These are phyloP conservation scores for Dendrocincla fuliginosa DNA, from an alignment of 2,797 vertebrate genomes.

Conservation along the genomic window DNA sequence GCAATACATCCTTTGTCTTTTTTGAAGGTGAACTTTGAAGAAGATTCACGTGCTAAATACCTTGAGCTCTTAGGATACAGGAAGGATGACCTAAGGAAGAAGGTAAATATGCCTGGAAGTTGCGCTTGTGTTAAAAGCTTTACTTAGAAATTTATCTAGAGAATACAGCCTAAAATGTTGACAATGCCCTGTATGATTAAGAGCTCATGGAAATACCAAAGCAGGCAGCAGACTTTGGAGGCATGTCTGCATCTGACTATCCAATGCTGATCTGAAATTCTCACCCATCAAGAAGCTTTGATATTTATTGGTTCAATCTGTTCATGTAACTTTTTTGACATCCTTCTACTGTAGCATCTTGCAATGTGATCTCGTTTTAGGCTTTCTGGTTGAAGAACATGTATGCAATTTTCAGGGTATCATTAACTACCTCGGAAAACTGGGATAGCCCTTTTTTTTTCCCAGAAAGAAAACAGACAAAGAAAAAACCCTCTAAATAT, in stretches of 20 bases:
- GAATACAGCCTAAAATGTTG: not conserved
- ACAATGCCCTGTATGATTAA: not conserved
- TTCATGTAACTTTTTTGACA: not conserved
- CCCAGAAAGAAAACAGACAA: not conserved
- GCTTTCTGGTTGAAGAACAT: not conserved
- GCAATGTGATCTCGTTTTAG: not conserved
- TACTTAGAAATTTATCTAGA: not conserved
- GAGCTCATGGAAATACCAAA: not conserved
- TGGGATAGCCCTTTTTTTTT: not conserved
- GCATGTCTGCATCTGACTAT: not conserved
- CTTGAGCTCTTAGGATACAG: slow-evolving; percentile 93
- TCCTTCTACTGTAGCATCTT: accelerated
- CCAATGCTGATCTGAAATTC: not conserved
- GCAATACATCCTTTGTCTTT: not conserved
- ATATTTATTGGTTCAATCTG: not conserved
- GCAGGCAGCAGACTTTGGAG: not conserved
- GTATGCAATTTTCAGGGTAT: not conserved
- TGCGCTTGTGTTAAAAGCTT: not conserved
- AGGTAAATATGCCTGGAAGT: slow-evolving; percentile 79
- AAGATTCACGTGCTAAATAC: slow-evolving; percentile 88
- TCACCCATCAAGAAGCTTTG: not conserved
- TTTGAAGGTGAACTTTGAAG: slow-evolving; percentile 92
- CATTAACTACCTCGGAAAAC: not conserved
- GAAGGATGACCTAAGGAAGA: slow-evolving; percentile 89
- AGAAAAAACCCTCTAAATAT: too few species aligned